Base-by-base conservation (phyloP, 2,888 invertebrate genomes). In the Agrochola lychnidis region DNA sequence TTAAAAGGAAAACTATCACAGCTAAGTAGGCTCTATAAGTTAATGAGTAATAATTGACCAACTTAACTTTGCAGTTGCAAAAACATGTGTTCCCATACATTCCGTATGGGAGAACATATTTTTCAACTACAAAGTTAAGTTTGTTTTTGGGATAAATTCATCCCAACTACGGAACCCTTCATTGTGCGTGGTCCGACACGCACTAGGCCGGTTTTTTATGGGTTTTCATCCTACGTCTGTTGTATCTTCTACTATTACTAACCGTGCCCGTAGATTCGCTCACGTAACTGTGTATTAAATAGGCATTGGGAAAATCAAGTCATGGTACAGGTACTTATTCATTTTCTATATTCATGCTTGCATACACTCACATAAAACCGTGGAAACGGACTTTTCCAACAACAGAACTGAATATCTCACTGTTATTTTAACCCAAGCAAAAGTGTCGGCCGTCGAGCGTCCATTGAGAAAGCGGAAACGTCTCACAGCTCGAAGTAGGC, bases 401-500 rank as follows among this genome's bases (percentile, higher is more conserved):
- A 77, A 81, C 19, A 56, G 63, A 57, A 45, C 70, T 48, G 30
- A 57, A 61, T 62, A 72, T 19, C 12, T 57, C 48, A 25, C 25
- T 71, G 19, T 68, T 78, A 73, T 79, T 82, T 85, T 77, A 79
- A 78, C 78, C 59, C 59, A 36, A 75, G 22, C 12, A 53, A 51
- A 68, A 78, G 78, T 64, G 76, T 68, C 67, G 48, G 63, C 22
- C 66, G 72, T 78, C 70, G 53, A 56, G 64, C 81, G 56, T 82
- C 59, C 87, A 88, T 86, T 85, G 86, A 88, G 86, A 86, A 87
- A 88, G 76, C 84, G 86, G 87, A 89, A 90, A 87, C 82, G 68
- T 82, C 83, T 76, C 68, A 77, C 84, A 79, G 70, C 78, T 82
- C 75, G 51, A 83, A 82, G 81, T 85, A 76, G 84, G 81, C 72